Conservation (phyloP, 2,113 vertebrate genomes). For the Ochotona curzoniae region DNA sequence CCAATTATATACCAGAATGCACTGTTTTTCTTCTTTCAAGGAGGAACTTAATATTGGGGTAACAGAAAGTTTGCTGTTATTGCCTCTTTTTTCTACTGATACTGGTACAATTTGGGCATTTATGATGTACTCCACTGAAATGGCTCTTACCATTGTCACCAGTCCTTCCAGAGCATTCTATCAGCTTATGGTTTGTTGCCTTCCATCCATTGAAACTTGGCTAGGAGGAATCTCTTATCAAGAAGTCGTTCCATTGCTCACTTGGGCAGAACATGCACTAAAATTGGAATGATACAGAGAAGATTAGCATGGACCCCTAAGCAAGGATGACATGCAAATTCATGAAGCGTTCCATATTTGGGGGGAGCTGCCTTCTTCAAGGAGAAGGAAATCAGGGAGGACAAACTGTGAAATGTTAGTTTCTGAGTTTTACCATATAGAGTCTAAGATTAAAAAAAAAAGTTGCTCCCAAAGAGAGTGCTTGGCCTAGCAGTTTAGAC, state of each 20-base stretch:
- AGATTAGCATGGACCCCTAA: too few relatives aligned
- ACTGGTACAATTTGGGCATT: background rate
- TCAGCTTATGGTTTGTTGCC: background rate
- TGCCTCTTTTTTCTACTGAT: background rate
- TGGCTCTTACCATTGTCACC: background rate
- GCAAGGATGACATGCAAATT: too few relatives aligned
- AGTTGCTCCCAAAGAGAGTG: background rate
- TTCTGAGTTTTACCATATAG: too few relatives aligned
- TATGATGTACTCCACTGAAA: background rate
- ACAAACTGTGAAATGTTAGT: too few relatives aligned
- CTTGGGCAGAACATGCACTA: too few relatives aligned
- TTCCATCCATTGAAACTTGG: background rate
- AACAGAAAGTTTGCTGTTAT: slow-evolving; percentile 2
- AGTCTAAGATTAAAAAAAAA: background rate
- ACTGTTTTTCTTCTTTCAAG: background rate
- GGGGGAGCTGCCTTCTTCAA: too few relatives aligned
- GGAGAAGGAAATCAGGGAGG: too few relatives aligned
- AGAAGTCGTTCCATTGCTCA: background rate
- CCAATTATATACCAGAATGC: background rate
- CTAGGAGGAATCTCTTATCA: background rate
- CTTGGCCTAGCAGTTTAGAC: too few relatives aligned
- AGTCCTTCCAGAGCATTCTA: background rate
- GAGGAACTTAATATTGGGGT: slow-evolving; percentile 10
- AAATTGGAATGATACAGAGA: too few relatives aligned
- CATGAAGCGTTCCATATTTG: too few relatives aligned